A percentile compares a stretch with the other conserved stretches of the same genome.
These are phyloP conservation scores for Mobula hypostoma DNA, from an alignment of 2,113 vertebrate genomes.

Conservation along the genomic window DNA sequence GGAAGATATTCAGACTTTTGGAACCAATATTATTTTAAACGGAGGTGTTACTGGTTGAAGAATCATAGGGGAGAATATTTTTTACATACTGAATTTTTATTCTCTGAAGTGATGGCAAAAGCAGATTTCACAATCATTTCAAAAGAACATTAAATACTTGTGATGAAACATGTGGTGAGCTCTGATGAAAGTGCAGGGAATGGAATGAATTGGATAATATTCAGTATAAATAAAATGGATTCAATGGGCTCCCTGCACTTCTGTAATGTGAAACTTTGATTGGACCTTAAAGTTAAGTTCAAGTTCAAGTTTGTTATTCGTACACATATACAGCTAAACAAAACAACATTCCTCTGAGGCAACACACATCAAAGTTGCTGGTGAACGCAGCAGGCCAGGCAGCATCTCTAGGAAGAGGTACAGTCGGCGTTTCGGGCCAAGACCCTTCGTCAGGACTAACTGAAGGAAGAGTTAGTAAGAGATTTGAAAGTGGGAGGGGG, in stretches of 20 bases:
- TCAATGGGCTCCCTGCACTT: too few relatives aligned
- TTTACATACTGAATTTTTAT: background rate
- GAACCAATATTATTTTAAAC: background rate
- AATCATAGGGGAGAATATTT: background rate
- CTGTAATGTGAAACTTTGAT: background rate
- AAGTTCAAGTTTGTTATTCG: too few relatives aligned
- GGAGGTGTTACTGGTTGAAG: background rate
- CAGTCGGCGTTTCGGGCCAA: too few relatives aligned
- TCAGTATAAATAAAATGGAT: background rate
- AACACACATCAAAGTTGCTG: too few relatives aligned
- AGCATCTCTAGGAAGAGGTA: too few relatives aligned
- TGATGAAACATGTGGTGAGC: background rate
- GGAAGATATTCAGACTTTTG: background rate
- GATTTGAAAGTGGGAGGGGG: too few relatives aligned
- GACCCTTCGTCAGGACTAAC: too few relatives aligned
- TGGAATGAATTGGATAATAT: background rate
- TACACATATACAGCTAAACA: too few relatives aligned
- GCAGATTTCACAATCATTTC: background rate
- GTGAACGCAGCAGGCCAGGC: too few relatives aligned
- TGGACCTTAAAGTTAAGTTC: background rate
- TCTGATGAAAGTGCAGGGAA: background rate
- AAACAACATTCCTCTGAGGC: too few relatives aligned
- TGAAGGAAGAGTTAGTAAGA: too few relatives aligned
- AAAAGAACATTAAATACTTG: background rate
- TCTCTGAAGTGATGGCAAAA: background rate